These are phyloP conservation scores for Trichogramma evanescens DNA, from an alignment of 2,888 invertebrate species.

Conservation along the genomic window DNA sequence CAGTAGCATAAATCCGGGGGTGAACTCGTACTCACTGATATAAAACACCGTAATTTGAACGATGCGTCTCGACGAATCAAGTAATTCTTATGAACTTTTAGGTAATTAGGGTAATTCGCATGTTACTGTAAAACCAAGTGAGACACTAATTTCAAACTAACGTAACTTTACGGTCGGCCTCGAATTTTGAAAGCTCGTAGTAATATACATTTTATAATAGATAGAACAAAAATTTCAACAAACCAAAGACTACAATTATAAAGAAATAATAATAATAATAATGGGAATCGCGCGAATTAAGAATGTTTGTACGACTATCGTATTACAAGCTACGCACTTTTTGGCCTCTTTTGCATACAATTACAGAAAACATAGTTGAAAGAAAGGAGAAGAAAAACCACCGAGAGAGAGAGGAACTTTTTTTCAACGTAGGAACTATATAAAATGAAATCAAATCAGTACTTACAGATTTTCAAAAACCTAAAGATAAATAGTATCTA, in stretches of 20 bases:
- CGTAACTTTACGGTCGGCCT: not conserved
- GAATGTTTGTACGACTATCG: conserved; percentile 6
- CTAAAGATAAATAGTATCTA: no score
- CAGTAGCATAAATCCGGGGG: no score
- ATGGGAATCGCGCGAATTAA: not conserved
- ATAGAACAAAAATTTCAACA: not conserved
- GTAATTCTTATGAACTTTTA: no score
- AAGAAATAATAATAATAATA: not conserved
- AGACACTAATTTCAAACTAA: no score
- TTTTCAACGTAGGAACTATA: not conserved
- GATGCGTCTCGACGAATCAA: no score
- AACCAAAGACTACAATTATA: not conserved
- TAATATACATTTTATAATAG: no score
- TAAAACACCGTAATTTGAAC: no score
- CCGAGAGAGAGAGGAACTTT: not conserved
- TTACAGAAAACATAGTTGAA: not conserved
- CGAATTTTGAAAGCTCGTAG: not conserved
- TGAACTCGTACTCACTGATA: no score
- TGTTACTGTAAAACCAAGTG: no score
- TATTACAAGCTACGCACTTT: not conserved
- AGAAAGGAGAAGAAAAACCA: no score
- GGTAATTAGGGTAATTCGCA: no score
- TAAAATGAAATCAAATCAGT: conserved; percentile 7
- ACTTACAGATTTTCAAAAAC: conserved; percentile 12
- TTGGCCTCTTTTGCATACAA: conserved; percentile 2